These are phyloP conservation scores for Terebella lapidaria DNA, from an alignment of 2,888 invertebrate genomes.

Conservation along the genomic window DNA sequence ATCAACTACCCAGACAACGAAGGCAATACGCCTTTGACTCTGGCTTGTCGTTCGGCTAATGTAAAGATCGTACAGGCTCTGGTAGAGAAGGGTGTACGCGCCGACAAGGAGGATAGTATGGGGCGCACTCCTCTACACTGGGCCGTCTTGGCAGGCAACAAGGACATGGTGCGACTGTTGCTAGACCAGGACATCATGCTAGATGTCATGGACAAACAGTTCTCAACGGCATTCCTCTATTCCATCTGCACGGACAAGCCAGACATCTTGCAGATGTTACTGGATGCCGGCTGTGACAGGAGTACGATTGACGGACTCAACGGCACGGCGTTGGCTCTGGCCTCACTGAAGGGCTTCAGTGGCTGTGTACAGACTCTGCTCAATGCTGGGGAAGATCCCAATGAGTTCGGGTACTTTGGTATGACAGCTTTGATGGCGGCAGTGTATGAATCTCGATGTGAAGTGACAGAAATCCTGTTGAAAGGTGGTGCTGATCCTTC, in stretches of 20 bases:
- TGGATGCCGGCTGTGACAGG: constrained; percentile 15
- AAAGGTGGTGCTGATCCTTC: constrained; percentile 12
- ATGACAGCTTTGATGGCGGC: constrained; percentile 18
- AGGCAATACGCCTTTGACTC: constrained; percentile 12
- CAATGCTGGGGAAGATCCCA: constrained; percentile 17
- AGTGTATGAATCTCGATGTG: constrained; percentile 9
- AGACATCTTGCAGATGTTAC: constrained; percentile 5
- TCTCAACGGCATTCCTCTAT: constrained; percentile 10
- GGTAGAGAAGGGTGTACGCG: constrained; percentile 5
- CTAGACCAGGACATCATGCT: constrained; percentile 4
- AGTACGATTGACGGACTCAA: constrained; percentile 14
- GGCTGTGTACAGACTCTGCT: constrained; percentile 9
- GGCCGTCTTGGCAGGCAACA: constrained; percentile 4
- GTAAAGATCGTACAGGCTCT: constrained; percentile 1
- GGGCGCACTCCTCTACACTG: constrained; percentile 13
- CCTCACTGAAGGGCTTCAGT: constrained; percentile 6
- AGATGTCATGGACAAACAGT: constrained; percentile 8
- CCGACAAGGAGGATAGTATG: constrained; percentile 2
- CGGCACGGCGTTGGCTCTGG: constrained; percentile 15
- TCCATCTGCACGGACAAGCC: constrained; percentile 8
- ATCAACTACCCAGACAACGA: constrained; percentile 9
- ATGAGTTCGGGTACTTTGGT: constrained; percentile 17
- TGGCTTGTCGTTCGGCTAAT: constrained; percentile 4
- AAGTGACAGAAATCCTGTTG: constrained; percentile 8
- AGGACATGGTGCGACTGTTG: constrained; percentile 1